Conservation (phyloP, 2,888 invertebrate genomes). For the Himalopsyche tibetana region DNA sequence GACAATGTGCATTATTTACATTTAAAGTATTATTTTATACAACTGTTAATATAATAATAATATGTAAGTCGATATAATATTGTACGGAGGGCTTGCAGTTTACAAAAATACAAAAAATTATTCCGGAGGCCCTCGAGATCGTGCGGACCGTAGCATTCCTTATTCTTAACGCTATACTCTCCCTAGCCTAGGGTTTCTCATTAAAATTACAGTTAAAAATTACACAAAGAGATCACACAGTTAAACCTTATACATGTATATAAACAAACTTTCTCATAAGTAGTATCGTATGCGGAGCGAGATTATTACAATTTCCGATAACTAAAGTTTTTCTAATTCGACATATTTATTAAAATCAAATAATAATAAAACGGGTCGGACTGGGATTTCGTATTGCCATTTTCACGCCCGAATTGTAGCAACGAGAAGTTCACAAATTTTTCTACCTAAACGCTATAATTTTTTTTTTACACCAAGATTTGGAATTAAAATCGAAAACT, state of each 20-base stretch:
- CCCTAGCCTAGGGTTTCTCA: slow-evolving; percentile 62
- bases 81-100: slow-evolving; percentile 65
- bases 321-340: slow-evolving; percentile 60
- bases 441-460: slow-evolving; percentile 64
- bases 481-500: slow-evolving; percentile 58
- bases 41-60: slow-evolving; percentile 65
- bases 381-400: slow-evolving; percentile 58
- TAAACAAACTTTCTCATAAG: slow-evolving; percentile 66
- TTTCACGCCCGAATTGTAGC: slow-evolving; percentile 56
- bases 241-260: slow-evolving; percentile 65
- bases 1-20: slow-evolving; percentile 62
- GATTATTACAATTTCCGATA: slow-evolving; percentile 61
- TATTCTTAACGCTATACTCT: slow-evolving; percentile 63
- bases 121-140: slow-evolving; percentile 61
- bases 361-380: slow-evolving; percentile 55
- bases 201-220: slow-evolving; percentile 65
- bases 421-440: slow-evolving; percentile 63
- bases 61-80: slow-evolving; percentile 65
- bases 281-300: slow-evolving; percentile 64
- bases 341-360: slow-evolving; percentile 50
- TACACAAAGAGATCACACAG: slow-evolving; percentile 66
- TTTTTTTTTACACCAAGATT: slow-evolving; percentile 65
- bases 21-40: slow-evolving; percentile 64
- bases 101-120: slow-evolving; percentile 66
- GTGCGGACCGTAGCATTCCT: slow-evolving; percentile 58